Conservation (phyloP, 1,140 invertebrate species). For the Mamestra configurata region DNA sequence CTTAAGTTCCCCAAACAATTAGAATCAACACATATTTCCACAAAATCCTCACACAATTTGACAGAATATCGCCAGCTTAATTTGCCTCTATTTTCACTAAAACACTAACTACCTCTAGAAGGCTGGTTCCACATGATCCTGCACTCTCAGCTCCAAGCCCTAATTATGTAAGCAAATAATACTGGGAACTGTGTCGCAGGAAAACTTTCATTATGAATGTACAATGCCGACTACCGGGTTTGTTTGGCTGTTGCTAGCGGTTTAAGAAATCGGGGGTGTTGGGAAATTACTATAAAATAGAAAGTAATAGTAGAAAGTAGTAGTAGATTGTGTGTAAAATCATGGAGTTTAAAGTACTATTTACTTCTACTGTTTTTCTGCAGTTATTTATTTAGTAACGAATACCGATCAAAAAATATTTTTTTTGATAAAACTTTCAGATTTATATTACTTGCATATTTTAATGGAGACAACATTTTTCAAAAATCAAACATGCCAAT, state of each 20-base stretch:
- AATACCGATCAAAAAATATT: no score
- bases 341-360: no score
- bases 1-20: not conserved
- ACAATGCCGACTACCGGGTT: conserved; percentile 43
- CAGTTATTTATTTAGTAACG: no score
- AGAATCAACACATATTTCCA: no score
- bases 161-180: conserved; percentile 53
- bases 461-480: no score
- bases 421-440: no score
- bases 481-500: no score
- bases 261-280: not conserved
- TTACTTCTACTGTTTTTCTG: no score
- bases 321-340: no score
- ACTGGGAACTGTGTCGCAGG: conserved; percentile 38
- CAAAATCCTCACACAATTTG: conserved; percentile 4
- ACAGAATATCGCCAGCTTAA: conserved; percentile 3
- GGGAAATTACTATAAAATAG: not conserved
- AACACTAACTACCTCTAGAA: not conserved
- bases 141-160: conserved; percentile 9
- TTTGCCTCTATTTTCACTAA: not conserved
- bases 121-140: not conserved
- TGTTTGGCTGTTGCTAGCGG: not conserved
- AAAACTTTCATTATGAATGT: conserved; percentile 58
- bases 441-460: no score
- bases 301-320: no score